phyloP scores from a whole-genome alignment of 1,140 invertebrate genomes.

The Drosophila sucinea region DNA sequence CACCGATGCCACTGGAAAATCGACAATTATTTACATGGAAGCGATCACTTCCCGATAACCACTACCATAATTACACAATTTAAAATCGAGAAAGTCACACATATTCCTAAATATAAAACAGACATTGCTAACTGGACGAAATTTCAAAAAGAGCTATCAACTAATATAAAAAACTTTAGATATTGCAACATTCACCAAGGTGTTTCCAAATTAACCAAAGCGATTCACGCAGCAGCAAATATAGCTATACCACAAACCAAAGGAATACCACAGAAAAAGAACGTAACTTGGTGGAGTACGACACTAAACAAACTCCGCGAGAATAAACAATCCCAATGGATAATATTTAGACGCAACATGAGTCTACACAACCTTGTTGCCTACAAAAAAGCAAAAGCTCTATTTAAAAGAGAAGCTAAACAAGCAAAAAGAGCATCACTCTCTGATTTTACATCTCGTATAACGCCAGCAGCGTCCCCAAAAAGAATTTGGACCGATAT shows the following conservation, averaged over 20 bases:
- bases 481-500: constrained; percentile 28
- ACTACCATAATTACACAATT: too few relatives aligned
- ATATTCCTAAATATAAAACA: too few relatives aligned
- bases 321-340: neutral
- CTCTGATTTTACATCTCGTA: neutral
- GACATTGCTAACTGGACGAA: neutral
- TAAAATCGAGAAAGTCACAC: too few relatives aligned
- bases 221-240: constrained; percentile 6
- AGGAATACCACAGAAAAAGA: neutral
- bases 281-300: constrained; percentile 1
- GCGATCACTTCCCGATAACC: too few relatives aligned
- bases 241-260: constrained; percentile 15
- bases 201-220: neutral
- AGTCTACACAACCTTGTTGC: neutral
- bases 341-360: neutral
- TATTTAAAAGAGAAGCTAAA: constrained; percentile 3
- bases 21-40: too few relatives aligned
- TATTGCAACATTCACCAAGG: constrained; percentile 3
- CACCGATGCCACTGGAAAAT: too few relatives aligned
- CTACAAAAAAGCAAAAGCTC: neutral
- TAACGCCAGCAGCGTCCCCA: neutral
- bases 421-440: neutral
- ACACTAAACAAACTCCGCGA: neutral
- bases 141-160: neutral
- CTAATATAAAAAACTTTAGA: neutral